phyloP scores from a whole-genome alignment of 2,113 vertebrate species.

The Xiphias gladius region DNA sequence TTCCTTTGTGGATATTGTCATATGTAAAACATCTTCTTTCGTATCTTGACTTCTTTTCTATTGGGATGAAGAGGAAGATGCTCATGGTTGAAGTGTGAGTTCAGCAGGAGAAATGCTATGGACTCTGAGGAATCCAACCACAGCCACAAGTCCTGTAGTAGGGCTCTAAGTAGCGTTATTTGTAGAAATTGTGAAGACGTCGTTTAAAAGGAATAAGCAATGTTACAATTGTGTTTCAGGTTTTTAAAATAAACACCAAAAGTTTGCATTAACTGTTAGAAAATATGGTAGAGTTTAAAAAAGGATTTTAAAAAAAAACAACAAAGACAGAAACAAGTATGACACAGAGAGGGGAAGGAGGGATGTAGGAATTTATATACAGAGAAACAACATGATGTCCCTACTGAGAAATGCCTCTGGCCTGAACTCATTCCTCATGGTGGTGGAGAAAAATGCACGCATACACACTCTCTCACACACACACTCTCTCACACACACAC shows the following conservation, averaged over 20 bases:
- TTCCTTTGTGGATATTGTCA: not conserved
- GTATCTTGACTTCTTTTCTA: not conserved
- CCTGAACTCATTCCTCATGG: slow-evolving; percentile 73
- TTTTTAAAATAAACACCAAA: not conserved
- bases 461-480: not conserved
- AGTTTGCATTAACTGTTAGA: not conserved
- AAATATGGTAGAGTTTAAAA: not conserved
- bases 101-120: slow-evolving; percentile 19
- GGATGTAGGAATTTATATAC: slow-evolving; percentile 33
- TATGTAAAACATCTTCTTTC: not conserved
- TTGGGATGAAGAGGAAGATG: not conserved
- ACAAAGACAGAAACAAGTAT: not conserved
- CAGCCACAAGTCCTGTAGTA: not conserved
- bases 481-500: not conserved
- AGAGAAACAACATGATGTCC: slow-evolving; percentile 57
- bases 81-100: slow-evolving; percentile 10
- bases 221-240: not conserved
- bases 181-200: not conserved
- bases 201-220: not conserved
- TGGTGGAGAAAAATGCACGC: slow-evolving; percentile 45
- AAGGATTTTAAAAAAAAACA: not conserved
- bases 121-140: slow-evolving; percentile 62
- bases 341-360: not conserved
- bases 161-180: not conserved
- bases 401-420: slow-evolving; percentile 68